Conservation (phyloP, 2,888 invertebrate species). For the Epistrophe eligans region DNA sequence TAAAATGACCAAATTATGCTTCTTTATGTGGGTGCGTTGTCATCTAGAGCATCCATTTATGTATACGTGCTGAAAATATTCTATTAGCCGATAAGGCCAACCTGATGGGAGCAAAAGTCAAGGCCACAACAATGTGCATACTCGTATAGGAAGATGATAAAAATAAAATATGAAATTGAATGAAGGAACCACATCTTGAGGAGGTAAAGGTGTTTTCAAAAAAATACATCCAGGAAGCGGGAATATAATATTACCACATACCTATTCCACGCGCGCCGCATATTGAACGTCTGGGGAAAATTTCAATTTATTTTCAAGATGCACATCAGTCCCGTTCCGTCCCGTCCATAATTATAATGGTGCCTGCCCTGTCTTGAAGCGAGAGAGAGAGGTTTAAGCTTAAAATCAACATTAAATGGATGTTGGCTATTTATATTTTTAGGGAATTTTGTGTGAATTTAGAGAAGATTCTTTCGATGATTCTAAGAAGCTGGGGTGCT, state of each 20-base stretch:
- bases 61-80: conserved; percentile 64
- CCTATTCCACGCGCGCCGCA: too few species aligned
- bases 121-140: conserved; percentile 20
- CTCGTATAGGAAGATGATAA: conserved; percentile 3
- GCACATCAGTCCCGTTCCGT: conserved; percentile 9
- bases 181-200: conserved; percentile 6
- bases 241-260: conserved; percentile 11
- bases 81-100: conserved; percentile 43
- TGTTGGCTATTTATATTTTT: conserved; percentile 27
- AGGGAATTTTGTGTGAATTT: neutral
- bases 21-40: conserved; percentile 38
- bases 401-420: neutral
- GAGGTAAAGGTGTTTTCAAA: conserved; percentile 19
- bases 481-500: neutral
- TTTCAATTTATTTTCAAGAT: conserved; percentile 42
- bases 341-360: neutral
- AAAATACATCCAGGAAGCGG: neutral
- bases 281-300: conserved; percentile 14
- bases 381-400: neutral
- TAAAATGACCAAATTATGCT: conserved; percentile 39
- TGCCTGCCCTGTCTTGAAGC: neutral
- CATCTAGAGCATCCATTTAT: conserved; percentile 14
- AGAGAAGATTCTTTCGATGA: neutral
- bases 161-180: conserved; percentile 43
- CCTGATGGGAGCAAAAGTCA: conserved; percentile 16